phyloP scores from a whole-genome alignment of 2,113 vertebrate genomes.

The Eudyptes chrysolophus region DNA sequence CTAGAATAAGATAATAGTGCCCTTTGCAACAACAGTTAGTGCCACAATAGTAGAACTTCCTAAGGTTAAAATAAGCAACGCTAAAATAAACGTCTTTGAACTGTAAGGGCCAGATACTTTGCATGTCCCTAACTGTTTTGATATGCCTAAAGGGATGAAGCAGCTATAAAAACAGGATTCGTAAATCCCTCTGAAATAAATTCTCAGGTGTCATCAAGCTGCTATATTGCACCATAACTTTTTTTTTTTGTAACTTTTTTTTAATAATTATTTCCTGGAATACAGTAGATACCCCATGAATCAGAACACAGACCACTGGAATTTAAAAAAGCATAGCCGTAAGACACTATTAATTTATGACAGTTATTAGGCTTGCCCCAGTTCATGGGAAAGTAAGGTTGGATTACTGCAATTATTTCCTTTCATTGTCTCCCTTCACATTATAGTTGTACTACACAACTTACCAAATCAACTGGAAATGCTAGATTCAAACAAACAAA shows the following conservation, averaged over 20 bases:
- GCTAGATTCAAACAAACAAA: neutral
- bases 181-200: neutral
- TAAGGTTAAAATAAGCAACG: neutral
- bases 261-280: neutral
- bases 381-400: neutral
- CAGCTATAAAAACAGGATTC: neutral
- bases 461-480: neutral
- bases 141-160: neutral
- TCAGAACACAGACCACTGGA: neutral
- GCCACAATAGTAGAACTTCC: neutral
- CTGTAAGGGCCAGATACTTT: neutral
- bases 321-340: neutral
- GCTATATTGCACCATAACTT: neutral
- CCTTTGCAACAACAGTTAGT: neutral
- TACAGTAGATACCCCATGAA: neutral
- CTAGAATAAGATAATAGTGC: neutral
- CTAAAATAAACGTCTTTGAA: constrained; percentile 15
- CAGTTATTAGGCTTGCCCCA: neutral
- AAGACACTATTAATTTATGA: neutral
- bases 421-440: neutral
- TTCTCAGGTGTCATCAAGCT: neutral
- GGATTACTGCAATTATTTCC: neutral
- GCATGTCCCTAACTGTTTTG: neutral
- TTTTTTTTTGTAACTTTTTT: too few relatives aligned
- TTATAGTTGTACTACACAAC: neutral